Conservation (phyloP, 2,113 vertebrate species). For the Cairina moschata region DNA sequence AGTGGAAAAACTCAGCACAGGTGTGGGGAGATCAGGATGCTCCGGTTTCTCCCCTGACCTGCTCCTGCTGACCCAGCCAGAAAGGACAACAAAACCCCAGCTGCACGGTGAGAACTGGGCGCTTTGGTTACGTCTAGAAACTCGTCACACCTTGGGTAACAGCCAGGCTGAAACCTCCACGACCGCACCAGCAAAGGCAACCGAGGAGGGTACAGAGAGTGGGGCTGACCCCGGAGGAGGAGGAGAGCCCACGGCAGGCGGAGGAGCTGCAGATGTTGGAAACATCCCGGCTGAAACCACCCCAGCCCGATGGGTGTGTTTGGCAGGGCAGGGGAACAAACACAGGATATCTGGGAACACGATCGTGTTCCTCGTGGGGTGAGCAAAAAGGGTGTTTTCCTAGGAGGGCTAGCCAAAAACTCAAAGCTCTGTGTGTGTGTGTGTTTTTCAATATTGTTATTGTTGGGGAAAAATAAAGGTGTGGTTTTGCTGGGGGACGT, state of each 20-base stretch:
- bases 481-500: not conserved
- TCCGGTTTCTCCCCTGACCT: not conserved
- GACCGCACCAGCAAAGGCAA: not conserved
- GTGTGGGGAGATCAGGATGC: not conserved
- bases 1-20: not conserved
- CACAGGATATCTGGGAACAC: not conserved
- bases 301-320: not conserved
- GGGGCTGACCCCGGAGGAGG: not conserved
- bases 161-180: not conserved
- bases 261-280: not conserved
- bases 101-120: not conserved
- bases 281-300: not conserved
- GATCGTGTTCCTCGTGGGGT: accelerated
- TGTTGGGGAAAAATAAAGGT: not conserved
- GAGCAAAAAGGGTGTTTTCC: not conserved
- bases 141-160: slow-evolving; percentile 49
- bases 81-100: accelerated
- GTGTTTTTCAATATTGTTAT: not conserved
- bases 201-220: not conserved
- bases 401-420: not conserved
- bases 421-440: not conserved
- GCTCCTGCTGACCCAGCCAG: not conserved
- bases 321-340: not conserved
- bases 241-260: not conserved
- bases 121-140: slow-evolving; percentile 40